phyloP scores from a whole-genome alignment of 37 sponge, comb jelly and placozoan species.

The Axinella damicornis region DNA sequence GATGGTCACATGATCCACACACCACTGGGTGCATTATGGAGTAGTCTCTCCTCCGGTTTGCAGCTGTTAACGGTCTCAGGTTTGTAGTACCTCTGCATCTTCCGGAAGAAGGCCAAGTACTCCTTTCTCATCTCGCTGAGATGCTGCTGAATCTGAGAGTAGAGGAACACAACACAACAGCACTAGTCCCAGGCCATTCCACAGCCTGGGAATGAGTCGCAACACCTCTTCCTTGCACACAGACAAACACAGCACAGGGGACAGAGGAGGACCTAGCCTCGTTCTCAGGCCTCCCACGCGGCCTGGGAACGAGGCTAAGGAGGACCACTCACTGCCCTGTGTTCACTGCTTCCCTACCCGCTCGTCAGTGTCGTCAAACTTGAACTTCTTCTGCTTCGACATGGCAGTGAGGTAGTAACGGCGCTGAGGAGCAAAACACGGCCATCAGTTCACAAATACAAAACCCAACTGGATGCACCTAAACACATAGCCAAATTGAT shows the following conservation, averaged over 20 bases:
- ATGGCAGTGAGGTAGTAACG: slow-evolving; percentile 47
- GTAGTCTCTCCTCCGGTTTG: slow-evolving; percentile 6
- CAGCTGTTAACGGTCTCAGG: slow-evolving; percentile 32
- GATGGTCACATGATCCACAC: background rate
- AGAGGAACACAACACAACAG: background rate
- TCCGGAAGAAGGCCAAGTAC: slow-evolving; percentile 25
- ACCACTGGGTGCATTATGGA: slow-evolving; percentile 49
- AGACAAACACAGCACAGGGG: too few species aligned
- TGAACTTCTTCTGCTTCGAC: slow-evolving; percentile 44
- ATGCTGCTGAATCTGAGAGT: slow-evolving; percentile 39
- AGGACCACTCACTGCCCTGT: too few species aligned
- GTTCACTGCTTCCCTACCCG: slow-evolving; percentile 29
- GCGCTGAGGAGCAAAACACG: slow-evolving; percentile 16
- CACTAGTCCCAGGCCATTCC: too few species aligned
- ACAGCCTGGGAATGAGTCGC: too few species aligned
- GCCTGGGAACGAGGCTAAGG: too few species aligned
- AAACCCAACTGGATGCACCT: background rate
- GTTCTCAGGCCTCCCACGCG: too few species aligned
- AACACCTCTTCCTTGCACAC: too few species aligned
- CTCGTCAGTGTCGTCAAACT: slow-evolving; percentile 36
- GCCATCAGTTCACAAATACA: slow-evolving; percentile 1
- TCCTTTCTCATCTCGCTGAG: slow-evolving; percentile 30
- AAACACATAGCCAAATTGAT: too few species aligned
- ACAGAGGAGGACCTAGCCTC: too few species aligned
- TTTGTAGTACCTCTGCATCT: slow-evolving; percentile 58